Evolutionary conservation across 2,113 vertebrate genomes (phyloP), one percentile per base, ranked within the genome.

Genomic region (Elephantulus edwardii): DNA sequence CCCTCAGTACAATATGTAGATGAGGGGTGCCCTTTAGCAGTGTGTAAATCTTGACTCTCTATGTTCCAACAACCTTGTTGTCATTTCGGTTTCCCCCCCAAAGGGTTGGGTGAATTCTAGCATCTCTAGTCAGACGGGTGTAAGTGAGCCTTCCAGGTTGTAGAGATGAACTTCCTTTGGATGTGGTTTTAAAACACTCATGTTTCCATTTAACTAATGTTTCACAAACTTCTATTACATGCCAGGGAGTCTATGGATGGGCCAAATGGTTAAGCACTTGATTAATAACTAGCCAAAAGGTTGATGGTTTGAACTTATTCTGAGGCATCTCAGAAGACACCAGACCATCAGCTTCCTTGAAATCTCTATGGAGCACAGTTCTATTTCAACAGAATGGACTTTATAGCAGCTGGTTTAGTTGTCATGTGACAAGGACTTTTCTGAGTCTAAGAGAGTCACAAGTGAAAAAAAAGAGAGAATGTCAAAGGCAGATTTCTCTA

Each of bases 161-260:
- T 68, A 44, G 42, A 64, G 60, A 89, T n/a, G 17, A 50, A 10
- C 56, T 92, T 92, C 60, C 42, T 33, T 78, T 93, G 66, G 38
- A 22, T 83, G n/a, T 77, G 46, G 91, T 75, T 85, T 40, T 35
- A 68, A 88, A 88, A 80, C 48, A 71, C 28, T 3, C 44, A 71
- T 30, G 42, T 64, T 64, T 78, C 86, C 44, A 88, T 72, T 90
- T 94, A 44, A 60, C 30, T 80, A 71, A 62, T 88, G 77, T 74
- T 87, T 88, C 74, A 58, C 42, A 33, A 80, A 46, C 54, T 19
- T 20, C 17, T 83, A 80, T 60, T 94, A 74, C 79, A 33, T 79
- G 28, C 28, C n/a, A 93, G 35, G 5, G 19, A 38, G 35, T 68
- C 66, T 68, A 17, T 68, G 66, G n/a, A 11, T 68, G 66, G 66